phyloP scores from a whole-genome alignment of 2,797 vertebrate species.

The Alca torda region DNA sequence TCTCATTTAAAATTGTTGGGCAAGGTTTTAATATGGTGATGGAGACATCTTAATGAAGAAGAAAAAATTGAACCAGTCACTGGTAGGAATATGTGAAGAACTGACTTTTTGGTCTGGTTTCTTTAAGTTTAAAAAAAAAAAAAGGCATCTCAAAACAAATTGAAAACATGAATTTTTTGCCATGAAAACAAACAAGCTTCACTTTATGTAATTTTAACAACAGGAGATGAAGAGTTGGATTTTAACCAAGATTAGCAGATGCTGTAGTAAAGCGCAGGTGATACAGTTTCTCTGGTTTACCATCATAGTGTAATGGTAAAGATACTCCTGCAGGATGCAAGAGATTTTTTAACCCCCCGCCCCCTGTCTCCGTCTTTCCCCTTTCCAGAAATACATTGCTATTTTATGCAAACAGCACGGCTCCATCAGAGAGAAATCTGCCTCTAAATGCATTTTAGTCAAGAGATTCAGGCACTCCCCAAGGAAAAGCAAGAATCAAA shows the following conservation, averaged over 20 bases:
- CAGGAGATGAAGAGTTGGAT: not conserved
- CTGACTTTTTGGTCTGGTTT: not conserved
- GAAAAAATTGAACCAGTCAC: not conserved
- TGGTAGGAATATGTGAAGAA: not conserved
- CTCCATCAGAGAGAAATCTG: not conserved
- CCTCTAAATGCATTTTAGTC: not conserved
- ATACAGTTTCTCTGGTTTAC: not conserved
- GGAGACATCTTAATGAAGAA: not conserved
- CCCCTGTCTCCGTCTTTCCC: not conserved
- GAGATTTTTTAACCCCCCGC: not conserved
- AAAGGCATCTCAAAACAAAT: not conserved
- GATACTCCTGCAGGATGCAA: not conserved
- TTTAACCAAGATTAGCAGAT: not conserved
- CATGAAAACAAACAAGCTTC: not conserved
- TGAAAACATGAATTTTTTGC: not conserved
- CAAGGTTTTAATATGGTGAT: not conserved
- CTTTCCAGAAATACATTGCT: not conserved
- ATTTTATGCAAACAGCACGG: not conserved
- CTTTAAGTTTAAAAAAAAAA: not conserved
- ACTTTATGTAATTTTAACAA: not conserved
- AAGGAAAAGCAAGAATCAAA: not conserved
- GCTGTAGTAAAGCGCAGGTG: not conserved
- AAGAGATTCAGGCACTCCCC: not conserved
- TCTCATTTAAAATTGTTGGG: not conserved
- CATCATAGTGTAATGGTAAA: not conserved